Base-by-base conservation (phyloP, 2,888 invertebrate species). In the Volucella zonaria region DNA sequence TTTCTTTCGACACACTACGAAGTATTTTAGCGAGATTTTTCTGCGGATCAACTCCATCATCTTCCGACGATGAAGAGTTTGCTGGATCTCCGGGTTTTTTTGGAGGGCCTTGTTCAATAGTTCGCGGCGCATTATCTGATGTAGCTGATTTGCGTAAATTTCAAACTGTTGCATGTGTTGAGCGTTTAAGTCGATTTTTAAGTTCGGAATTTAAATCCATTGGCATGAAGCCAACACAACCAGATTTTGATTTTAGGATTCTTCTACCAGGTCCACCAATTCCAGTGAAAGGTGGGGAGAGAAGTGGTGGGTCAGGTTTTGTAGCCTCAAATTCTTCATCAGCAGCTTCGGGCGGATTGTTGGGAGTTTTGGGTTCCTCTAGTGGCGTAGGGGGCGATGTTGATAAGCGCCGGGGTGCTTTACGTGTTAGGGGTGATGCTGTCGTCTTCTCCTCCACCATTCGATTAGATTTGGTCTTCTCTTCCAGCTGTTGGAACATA, bases 401-500 rank as follows among this genome's bases (percentile, higher is more conserved):
- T 61, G 89, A 89, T 67, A 90, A 88, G 64, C 89, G 89, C 70
- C 87, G 89, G 71, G 89, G 87, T 51, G 87, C 90, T 89, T 86
- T 87, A 86, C 86, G 87, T 54, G 81, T 74, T 59, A 74, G 86
- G 61, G 88, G 87, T 68, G 87, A 87, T 51, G 67, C 74, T 23
- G 78, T 64, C 51, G 83, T 76, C 68, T 88, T 85, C 52, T 85
- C 85, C 11, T 85, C 85, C 73, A 59, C 62, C 58, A 68, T 67
- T 68, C 73, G 62, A 40, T 68, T 81, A 11, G 62, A 56, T 86
- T 92, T 95, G 88, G 94, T 94, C 90, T 95, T 94, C 88, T 95
- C 93, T 89, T 95, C 95, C 88, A 95, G 88, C 88, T 94, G 93
- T 89, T 94, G 94, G 93, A 96, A 96, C 93, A 95, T 94, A 88